A percentile compares a stretch with the other conserved stretches of the same genome.
Evolutionary conservation across 92 coral and sea anemone genomes (phyloP).

Genomic region (Montipora capitata): DNA sequence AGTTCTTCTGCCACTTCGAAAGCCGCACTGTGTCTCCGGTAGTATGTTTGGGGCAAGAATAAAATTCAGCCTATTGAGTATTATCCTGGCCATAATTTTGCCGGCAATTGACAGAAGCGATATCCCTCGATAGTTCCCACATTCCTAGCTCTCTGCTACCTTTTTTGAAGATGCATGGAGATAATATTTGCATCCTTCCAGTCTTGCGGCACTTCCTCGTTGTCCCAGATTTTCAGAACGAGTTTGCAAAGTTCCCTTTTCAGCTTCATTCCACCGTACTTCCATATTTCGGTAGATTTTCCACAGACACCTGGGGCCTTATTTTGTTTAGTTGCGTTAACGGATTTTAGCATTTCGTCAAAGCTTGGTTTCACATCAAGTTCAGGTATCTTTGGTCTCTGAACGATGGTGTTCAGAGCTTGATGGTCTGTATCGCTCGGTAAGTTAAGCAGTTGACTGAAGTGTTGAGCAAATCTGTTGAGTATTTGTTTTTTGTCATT

Average conservation of each 20-base stretch:
- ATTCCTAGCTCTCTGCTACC: conserved; percentile 25
- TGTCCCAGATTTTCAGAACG: conserved; percentile 14
- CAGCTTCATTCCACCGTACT: not conserved
- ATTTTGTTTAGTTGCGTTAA: not conserved
- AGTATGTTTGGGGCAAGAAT: not conserved
- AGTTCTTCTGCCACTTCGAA: conserved; percentile 22
- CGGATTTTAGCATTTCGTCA: too few relatives aligned
- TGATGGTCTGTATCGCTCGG: too few relatives aligned
- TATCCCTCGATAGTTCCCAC: conserved; percentile 17
- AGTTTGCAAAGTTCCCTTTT: too few relatives aligned
- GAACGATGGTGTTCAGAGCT: too few relatives aligned
- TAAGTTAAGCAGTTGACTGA: too few relatives aligned
- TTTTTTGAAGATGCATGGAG: conserved; percentile 53
- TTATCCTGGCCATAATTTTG: not conserved
- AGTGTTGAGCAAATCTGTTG: too few relatives aligned
- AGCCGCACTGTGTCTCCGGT: conserved; percentile 51
- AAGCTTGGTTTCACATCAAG: too few relatives aligned
- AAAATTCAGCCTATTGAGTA: too few relatives aligned
- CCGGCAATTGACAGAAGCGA: conserved; percentile 19
- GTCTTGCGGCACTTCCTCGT: conserved; percentile 51
- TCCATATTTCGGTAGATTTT: not conserved
- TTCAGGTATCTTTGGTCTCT: too few relatives aligned
- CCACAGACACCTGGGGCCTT: not conserved
- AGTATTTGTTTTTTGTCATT: too few relatives aligned
- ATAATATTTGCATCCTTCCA: conserved; percentile 49